These are phyloP conservation scores for Lomographa bimaculata DNA, from an alignment of 2,888 invertebrate genomes.

Conservation along the genomic window DNA sequence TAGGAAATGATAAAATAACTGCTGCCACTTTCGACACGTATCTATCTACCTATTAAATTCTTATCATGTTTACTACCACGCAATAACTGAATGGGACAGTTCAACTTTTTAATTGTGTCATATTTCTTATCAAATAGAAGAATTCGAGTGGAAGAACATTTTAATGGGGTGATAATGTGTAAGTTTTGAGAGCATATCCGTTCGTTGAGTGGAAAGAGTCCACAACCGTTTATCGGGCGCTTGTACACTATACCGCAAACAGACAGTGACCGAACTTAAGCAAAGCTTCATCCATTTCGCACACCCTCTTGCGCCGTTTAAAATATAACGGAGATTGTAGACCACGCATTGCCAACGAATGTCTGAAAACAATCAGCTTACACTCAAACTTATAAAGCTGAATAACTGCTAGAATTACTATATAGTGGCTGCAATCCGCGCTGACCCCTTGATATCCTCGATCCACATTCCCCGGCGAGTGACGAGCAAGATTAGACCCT, in stretches of 20 bases:
- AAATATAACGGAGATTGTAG: not conserved
- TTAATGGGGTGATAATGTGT: constrained; percentile 39
- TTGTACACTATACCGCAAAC: constrained; percentile 1
- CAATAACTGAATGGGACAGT: constrained; percentile 57
- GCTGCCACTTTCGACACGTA: constrained; percentile 53
- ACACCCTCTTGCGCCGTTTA: not conserved
- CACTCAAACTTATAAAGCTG: no score
- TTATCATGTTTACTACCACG: constrained; percentile 66
- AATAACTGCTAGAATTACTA: constrained; percentile 14
- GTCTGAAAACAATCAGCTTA: not conserved
- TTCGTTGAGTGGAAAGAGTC: constrained; percentile 55
- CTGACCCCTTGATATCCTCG: constrained; percentile 82
- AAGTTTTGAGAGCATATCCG: constrained; percentile 36
- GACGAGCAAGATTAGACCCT: constrained; percentile 52
- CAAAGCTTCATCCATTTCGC: not conserved
- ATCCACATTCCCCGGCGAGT: constrained; percentile 58
- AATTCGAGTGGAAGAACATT: constrained; percentile 40
- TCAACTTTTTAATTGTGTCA: constrained; percentile 49
- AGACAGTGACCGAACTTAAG: constrained; percentile 3
- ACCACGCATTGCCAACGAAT: not conserved
- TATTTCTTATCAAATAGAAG: constrained; percentile 43
- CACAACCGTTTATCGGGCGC: constrained; percentile 74
- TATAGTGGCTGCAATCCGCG: constrained; percentile 70
- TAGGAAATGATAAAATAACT: constrained; percentile 48
- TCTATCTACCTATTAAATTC: constrained; percentile 47